Percentiles rank a stretch among this genome's conserved stretches.
These are phyloP conservation scores for Dendrocopos noguchii DNA, from an alignment of 2,113 vertebrate genomes.

Conservation along the genomic window DNA sequence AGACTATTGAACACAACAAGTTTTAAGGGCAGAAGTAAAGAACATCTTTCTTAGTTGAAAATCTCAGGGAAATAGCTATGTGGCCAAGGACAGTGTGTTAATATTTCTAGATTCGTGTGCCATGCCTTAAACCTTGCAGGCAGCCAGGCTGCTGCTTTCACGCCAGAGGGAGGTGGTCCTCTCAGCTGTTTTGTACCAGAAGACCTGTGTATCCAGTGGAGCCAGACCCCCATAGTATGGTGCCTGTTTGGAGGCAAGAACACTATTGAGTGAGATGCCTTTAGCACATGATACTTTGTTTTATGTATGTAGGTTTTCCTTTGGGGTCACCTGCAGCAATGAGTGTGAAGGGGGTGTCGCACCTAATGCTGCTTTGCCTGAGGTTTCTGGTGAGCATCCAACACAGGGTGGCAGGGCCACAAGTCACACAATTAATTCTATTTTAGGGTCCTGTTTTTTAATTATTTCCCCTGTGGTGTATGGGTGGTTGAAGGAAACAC, in stretches of 20 bases:
- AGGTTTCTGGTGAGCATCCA: slow-evolving; percentile 17
- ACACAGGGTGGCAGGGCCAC: not conserved
- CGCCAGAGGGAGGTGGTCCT: not conserved
- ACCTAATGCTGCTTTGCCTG: not conserved
- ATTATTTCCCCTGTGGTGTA: slow-evolving; percentile 36
- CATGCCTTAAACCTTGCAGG: not conserved
- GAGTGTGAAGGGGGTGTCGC: not conserved
- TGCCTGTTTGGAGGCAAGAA: not conserved
- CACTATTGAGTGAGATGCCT: not conserved
- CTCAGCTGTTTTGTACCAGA: not conserved
- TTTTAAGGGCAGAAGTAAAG: not conserved
- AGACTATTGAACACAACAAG: not conserved
- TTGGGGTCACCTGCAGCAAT: not conserved
- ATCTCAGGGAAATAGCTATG: not conserved
- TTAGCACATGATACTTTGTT: not conserved
- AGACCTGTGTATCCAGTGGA: not conserved
- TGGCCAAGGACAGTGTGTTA: not conserved
- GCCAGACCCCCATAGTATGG: not conserved
- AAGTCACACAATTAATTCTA: slow-evolving; percentile 30
- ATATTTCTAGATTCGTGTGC: not conserved
- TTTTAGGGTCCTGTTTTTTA: slow-evolving; percentile 41
- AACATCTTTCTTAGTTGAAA: not conserved
- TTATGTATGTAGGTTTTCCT: not conserved
- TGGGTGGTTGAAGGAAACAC: slow-evolving; percentile 35
- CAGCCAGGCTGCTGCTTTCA: not conserved